These are phyloP conservation scores for Perizoma flavofasciatum DNA, from an alignment of 2,888 invertebrate species.

Conservation along the genomic window DNA sequence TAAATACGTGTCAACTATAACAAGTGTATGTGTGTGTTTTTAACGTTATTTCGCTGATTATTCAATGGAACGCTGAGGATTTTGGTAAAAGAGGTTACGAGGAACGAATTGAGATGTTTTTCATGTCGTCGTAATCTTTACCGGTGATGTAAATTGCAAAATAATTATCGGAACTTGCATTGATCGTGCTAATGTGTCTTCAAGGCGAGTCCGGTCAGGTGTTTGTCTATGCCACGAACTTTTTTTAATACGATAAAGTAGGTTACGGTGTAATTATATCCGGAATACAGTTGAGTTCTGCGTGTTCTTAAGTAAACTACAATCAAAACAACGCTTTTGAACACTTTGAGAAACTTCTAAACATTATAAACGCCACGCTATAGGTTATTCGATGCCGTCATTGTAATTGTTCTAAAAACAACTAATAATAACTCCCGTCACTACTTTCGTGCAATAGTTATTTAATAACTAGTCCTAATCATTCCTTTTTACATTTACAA, in stretches of 20 bases:
- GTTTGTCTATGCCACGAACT: slow-evolving; percentile 51
- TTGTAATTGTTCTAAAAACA: slow-evolving; percentile 24
- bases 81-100: slow-evolving; percentile 29
- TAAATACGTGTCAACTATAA: slow-evolving; percentile 73
- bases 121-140: slow-evolving; percentile 36
- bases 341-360: background rate
- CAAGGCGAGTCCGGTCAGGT: slow-evolving; percentile 44
- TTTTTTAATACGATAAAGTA: slow-evolving; percentile 39
- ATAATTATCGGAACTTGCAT: slow-evolving; percentile 66
- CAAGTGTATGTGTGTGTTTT: slow-evolving; percentile 57
- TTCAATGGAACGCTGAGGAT: slow-evolving; percentile 33
- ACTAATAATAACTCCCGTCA: slow-evolving; percentile 15
- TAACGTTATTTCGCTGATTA: slow-evolving; percentile 42
- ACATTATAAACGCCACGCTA: slow-evolving; percentile 7
- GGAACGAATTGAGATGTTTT: slow-evolving; percentile 36
- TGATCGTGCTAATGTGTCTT: slow-evolving; percentile 48
- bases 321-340: slow-evolving; percentile 25
- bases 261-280: slow-evolving; percentile 43
- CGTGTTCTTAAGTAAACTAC: slow-evolving; percentile 26
- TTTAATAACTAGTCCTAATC: too few species aligned
- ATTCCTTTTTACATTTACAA: too few species aligned
- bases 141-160: slow-evolving; percentile 74
- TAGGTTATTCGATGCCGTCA: slow-evolving; percentile 38
- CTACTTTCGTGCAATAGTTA: too few species aligned
- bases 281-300: slow-evolving; percentile 35